These are phyloP conservation scores for Drosophila mimica DNA, from an alignment of 2,888 invertebrate genomes.

Conservation along the genomic window DNA sequence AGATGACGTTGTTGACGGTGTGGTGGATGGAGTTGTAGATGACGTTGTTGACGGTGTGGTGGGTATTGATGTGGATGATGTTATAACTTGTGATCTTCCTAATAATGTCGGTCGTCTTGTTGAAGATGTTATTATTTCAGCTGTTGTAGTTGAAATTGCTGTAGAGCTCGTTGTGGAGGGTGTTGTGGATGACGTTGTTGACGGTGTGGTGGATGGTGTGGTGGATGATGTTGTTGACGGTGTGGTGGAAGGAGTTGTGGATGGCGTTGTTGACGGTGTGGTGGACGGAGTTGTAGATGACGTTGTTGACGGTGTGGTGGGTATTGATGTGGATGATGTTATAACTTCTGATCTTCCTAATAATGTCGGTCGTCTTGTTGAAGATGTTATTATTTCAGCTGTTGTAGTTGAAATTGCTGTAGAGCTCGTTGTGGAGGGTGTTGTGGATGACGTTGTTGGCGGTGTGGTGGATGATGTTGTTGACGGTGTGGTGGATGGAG, in stretches of 20 bases:
- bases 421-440: background rate
- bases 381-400: no score
- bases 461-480: background rate
- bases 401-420: background rate
- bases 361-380: no score
- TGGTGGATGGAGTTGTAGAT: background rate
- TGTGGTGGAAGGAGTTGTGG: no score
- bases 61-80: background rate
- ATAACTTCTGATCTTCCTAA: no score
- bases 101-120: background rate
- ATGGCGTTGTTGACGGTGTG: no score
- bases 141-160: background rate
- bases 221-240: no score
- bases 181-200: background rate
- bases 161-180: background rate
- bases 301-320: no score
- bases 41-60: background rate
- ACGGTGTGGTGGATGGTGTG: no score
- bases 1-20: background rate
- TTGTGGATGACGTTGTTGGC: background rate
- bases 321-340: no score
- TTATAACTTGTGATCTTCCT: background rate
- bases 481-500: background rate
- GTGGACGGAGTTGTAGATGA: background rate
- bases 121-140: background rate